Conservation (phyloP, 2,113 vertebrate genomes). For the Nicator chloris region DNA sequence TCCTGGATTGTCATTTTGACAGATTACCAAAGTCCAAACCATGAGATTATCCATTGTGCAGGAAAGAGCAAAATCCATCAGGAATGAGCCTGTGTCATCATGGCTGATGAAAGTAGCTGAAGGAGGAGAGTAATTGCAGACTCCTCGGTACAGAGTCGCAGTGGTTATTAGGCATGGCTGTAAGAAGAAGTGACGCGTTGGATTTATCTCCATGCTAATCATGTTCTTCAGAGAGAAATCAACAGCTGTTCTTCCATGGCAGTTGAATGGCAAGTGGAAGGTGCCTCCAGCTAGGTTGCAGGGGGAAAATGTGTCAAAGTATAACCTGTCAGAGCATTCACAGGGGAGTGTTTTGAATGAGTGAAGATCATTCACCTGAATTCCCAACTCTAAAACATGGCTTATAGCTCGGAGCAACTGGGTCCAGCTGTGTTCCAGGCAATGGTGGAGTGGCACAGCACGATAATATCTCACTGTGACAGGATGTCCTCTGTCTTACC, state of each 20-base stretch:
- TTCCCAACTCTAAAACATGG: conserved; percentile 40
- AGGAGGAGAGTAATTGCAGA: conserved; percentile 51
- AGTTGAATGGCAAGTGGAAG: conserved; percentile 64
- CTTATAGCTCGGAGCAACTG: conserved; percentile 18
- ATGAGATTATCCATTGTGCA: conserved; percentile 39
- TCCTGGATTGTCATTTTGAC: conserved; percentile 49
- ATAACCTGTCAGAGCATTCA: conserved; percentile 56
- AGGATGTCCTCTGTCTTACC: conserved; percentile 27
- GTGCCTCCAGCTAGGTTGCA: conserved; percentile 58
- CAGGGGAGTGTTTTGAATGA: conserved; percentile 57
- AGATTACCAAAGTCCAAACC: conserved; percentile 33
- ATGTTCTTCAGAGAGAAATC: conserved; percentile 65
- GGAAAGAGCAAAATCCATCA: conserved; percentile 21
- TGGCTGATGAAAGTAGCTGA: conserved; percentile 47
- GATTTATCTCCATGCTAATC: conserved; percentile 66
- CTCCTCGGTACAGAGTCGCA: neutral
- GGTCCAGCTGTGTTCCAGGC: conserved; percentile 50
- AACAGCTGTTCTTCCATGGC: conserved; percentile 61
- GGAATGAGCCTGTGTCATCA: conserved; percentile 19
- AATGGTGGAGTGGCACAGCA: conserved; percentile 3
- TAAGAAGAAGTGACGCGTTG: conserved; percentile 30
- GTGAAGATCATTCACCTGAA: conserved; percentile 58
- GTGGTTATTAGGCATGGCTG: conserved; percentile 49
- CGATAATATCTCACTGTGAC: neutral
- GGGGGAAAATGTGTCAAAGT: conserved; percentile 60